A percentile compares a stretch with the other conserved stretches of the same genome.
Evolutionary conservation across 2,797 vertebrate species (phyloP).

Genomic region (Karalla daura): DNA sequence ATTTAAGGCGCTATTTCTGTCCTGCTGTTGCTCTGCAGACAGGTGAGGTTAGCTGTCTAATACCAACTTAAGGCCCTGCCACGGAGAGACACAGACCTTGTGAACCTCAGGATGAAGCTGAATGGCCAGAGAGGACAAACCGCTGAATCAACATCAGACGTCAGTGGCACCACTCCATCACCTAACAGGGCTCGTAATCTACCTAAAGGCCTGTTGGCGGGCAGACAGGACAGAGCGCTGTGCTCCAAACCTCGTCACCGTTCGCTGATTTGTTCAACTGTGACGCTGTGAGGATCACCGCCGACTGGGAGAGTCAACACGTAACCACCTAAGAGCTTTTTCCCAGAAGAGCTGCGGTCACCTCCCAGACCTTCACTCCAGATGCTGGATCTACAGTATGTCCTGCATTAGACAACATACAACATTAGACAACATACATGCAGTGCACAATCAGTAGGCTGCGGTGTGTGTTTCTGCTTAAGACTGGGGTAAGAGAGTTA

Average conservation of each 20-base stretch:
- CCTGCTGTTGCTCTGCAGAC: too few species aligned
- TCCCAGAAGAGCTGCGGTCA: slow-evolving; percentile 14
- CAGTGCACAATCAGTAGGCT: background rate
- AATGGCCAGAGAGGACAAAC: background rate
- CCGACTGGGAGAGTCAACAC: background rate
- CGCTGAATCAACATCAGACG: slow-evolving; percentile 4
- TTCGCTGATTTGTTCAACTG: slow-evolving; percentile 13
- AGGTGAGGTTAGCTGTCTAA: background rate
- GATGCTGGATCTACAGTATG: slow-evolving; percentile 2
- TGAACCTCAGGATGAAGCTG: background rate
- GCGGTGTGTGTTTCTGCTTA: slow-evolving; percentile 1
- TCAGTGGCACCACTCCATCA: slow-evolving; percentile 4
- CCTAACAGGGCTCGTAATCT: slow-evolving; percentile 41
- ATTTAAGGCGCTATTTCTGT: too few species aligned
- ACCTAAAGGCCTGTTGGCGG: slow-evolving; percentile 15
- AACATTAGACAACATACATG: background rate
- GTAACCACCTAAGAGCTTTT: slow-evolving; percentile 7
- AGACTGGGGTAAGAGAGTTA: slow-evolving; percentile 43
- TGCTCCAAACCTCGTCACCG: slow-evolving; percentile 9
- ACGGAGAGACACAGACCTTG: background rate
- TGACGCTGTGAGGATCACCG: slow-evolving; percentile 17
- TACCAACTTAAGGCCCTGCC: background rate
- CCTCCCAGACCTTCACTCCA: background rate
- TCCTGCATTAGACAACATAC: too few species aligned
- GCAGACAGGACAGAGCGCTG: background rate